phyloP scores from a whole-genome alignment of 2,113 vertebrate genomes.

The Trochalopteron elliotii region DNA sequence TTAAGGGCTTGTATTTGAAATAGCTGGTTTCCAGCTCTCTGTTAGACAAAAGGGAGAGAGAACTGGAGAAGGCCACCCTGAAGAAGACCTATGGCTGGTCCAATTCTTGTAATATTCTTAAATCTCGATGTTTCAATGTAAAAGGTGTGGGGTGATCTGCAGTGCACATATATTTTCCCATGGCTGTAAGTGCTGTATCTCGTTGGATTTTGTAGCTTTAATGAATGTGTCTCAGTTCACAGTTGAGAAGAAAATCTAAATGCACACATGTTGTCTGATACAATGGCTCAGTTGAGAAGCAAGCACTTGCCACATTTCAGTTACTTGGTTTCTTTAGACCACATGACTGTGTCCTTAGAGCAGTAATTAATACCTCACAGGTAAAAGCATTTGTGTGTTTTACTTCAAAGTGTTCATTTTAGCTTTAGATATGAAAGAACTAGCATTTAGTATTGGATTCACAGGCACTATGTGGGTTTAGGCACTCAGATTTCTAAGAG shows the following conservation, averaged over 20 bases:
- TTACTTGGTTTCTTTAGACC: not conserved
- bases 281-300: not conserved
- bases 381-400: conserved; percentile 9
- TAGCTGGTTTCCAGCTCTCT: not conserved
- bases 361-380: not conserved
- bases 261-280: not conserved
- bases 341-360: not conserved
- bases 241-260: not conserved
- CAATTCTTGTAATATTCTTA: not conserved
- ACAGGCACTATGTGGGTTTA: not conserved
- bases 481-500: conserved; percentile 1
- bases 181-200: not conserved
- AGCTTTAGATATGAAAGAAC: not conserved
- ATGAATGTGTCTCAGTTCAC: not conserved
- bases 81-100: not conserved
- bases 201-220: not conserved
- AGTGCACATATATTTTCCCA: not conserved
- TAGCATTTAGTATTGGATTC: not conserved
- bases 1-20: conserved; percentile 10
- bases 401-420: not conserved
- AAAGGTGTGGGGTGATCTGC: not conserved
- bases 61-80: not conserved
- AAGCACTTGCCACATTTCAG: not conserved
- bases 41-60: not conserved
- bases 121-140: not conserved